phyloP scores from a whole-genome alignment of 1,140 invertebrate species.

The Caenorhabditis remanei region DNA sequence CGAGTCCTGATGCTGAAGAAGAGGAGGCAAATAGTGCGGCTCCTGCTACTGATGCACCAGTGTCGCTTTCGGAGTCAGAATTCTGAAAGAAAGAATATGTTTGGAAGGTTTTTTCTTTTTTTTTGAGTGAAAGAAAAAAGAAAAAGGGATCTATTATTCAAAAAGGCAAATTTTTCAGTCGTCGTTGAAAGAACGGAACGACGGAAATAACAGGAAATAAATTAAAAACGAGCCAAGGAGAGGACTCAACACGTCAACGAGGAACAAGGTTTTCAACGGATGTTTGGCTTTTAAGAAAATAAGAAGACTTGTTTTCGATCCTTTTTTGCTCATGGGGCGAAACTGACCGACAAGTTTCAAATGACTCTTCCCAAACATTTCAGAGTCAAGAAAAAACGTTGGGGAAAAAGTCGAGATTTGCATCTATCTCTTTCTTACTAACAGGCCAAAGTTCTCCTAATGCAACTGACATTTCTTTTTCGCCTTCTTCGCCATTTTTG shows the following conservation, averaged over 20 bases:
- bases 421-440: constrained; percentile 46
- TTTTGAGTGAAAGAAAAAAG: neutral
- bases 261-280: neutral
- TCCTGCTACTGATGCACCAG: constrained; percentile 43
- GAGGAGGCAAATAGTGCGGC: constrained; percentile 27
- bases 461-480: constrained; percentile 36
- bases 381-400: constrained; percentile 7
- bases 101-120: neutral
- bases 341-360: neutral
- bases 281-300: neutral
- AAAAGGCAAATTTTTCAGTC: neutral
- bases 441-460: constrained; percentile 50
- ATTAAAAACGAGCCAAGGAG: constrained; percentile 5
- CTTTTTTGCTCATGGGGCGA: no score
- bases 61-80: constrained; percentile 48
- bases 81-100: constrained; percentile 28
- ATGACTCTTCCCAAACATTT: neutral
- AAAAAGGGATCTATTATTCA: neutral
- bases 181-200: neutral
- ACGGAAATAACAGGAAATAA: constrained; percentile 36
- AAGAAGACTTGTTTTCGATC: neutral
- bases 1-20: constrained; percentile 45
- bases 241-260: neutral
- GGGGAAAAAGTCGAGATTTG: constrained; percentile 33
- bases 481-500: neutral